Conservation (phyloP, 2,797 vertebrate species). For the Catharus ustulatus region DNA sequence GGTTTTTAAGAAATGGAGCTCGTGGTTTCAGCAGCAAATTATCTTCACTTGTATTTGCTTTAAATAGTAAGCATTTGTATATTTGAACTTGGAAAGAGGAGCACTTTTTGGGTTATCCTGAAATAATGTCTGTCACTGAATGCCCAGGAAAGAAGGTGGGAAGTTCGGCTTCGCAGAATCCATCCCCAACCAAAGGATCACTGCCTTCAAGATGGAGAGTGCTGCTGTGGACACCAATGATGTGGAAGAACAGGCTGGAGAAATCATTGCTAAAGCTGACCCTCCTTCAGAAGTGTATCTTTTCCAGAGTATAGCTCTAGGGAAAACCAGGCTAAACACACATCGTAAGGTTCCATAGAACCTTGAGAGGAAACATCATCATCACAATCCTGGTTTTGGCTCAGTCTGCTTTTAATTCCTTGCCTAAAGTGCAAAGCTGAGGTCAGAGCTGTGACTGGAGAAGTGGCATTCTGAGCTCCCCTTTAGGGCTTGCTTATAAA, state of each 20-base stretch:
- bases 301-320: constrained; percentile 9
- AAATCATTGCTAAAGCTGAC: constrained; percentile 83
- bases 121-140: background rate
- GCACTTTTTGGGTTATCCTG: background rate
- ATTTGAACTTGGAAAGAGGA: background rate
- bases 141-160: constrained; percentile 89
- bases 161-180: constrained; percentile 95
- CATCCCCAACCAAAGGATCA: constrained; percentile 88
- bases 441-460: background rate
- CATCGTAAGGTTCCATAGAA: too few relatives aligned
- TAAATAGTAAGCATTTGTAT: background rate
- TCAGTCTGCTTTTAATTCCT: background rate
- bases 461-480: background rate
- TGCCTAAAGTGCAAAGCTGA: background rate
- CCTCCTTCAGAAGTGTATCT: constrained; percentile 85
- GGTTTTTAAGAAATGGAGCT: background rate
- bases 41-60: background rate
- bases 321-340: background rate
- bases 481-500: background rate
- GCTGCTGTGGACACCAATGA: constrained; percentile 81
- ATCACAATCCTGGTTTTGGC: background rate
- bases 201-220: constrained; percentile 86
- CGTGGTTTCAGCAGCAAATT: background rate
- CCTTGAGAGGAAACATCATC: background rate
- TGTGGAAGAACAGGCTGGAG: constrained; percentile 79